Conservation (phyloP, 2,113 vertebrate genomes). For the Epinephelus lanceolatus region DNA sequence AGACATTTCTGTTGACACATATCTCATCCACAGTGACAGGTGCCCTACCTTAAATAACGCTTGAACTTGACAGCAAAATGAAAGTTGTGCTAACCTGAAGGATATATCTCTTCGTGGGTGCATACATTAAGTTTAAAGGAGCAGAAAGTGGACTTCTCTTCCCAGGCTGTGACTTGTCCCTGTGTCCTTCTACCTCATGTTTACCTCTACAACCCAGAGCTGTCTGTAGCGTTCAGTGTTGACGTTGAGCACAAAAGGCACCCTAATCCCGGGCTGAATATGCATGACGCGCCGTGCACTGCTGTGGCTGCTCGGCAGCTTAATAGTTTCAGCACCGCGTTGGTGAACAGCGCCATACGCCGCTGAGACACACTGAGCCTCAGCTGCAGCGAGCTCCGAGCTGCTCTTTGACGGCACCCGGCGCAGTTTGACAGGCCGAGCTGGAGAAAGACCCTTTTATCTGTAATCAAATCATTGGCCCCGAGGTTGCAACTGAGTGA, state of each 20-base stretch:
- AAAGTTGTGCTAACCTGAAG: background rate
- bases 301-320: constrained; percentile 46
- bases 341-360: constrained; percentile 67
- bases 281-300: constrained; percentile 55
- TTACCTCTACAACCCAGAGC: constrained; percentile 46
- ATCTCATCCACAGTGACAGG: constrained; percentile 4
- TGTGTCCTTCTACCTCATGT: constrained; percentile 42
- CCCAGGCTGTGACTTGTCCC: constrained; percentile 10
- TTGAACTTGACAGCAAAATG: background rate
- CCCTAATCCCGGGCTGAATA: constrained; percentile 67
- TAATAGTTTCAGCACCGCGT: constrained; percentile 72
- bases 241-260: constrained; percentile 51
- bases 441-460: constrained; percentile 61
- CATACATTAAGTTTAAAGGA: background rate
- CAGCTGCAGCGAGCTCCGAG: constrained; percentile 57
- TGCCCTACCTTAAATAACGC: constrained; percentile 4
- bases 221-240: constrained; percentile 46
- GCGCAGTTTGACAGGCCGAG: constrained; percentile 52
- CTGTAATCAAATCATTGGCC: constrained; percentile 62
- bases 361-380: constrained; percentile 37
- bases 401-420: constrained; percentile 46
- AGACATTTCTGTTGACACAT: constrained; percentile 26
- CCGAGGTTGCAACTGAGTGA: constrained; percentile 47
- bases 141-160: constrained; percentile 3
- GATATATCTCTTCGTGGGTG: background rate